Conservation (phyloP, 1,140 invertebrate genomes). For the Tetraneura akinire region DNA sequence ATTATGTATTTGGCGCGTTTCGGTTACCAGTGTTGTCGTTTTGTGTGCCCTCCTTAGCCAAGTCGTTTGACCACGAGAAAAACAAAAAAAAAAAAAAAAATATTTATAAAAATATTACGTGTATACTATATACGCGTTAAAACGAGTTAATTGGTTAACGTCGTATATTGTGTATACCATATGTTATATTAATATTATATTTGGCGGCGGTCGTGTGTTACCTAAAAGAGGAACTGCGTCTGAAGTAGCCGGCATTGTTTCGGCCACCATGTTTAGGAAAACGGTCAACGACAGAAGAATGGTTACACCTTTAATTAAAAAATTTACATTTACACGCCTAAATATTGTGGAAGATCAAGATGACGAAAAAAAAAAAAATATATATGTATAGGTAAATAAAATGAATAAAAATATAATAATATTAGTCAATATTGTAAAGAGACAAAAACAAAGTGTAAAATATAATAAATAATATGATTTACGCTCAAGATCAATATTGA, state of each 20-base stretch:
- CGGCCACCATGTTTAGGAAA: conserved; percentile 82
- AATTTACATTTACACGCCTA: conserved; percentile 27
- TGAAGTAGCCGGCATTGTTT: conserved; percentile 82
- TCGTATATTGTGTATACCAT: conserved; percentile 31
- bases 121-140: background rate
- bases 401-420: too few species aligned
- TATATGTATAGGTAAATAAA: too few species aligned
- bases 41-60: conserved; percentile 50
- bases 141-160: too few species aligned
- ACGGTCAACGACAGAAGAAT: conserved; percentile 87
- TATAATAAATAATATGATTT: conserved; percentile 27
- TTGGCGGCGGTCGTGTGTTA: conserved; percentile 58
- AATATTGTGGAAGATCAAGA: background rate
- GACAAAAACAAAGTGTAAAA: too few species aligned
- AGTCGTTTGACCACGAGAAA: conserved; percentile 36
- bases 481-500: too few species aligned
- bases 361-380: background rate
- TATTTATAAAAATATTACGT: background rate
- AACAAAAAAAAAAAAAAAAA: background rate
- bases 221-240: conserved; percentile 84
- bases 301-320: conserved; percentile 72
- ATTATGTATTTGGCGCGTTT: conserved; percentile 28
- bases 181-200: background rate
- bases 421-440: too few species aligned
- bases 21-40: conserved; percentile 36